These are phyloP conservation scores for Microcebus murinus DNA, from an alignment of 2,113 vertebrate species.

Conservation along the genomic window DNA sequence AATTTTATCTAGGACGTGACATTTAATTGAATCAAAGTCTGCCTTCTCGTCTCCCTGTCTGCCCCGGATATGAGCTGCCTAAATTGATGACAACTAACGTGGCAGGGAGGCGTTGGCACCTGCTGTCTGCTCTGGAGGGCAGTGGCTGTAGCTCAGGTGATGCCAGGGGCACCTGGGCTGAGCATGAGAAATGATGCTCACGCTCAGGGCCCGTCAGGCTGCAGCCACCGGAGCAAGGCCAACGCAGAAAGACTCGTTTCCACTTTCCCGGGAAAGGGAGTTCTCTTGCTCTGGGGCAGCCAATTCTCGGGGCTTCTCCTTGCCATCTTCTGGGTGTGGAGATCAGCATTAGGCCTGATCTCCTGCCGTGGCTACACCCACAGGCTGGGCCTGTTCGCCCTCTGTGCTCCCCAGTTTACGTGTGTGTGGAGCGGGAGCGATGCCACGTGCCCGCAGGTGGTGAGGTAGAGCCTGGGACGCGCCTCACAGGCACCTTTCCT, in stretches of 20 bases:
- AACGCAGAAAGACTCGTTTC: background rate
- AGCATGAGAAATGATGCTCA: background rate
- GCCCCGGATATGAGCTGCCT: background rate
- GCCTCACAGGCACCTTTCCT: background rate
- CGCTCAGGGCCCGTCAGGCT: background rate
- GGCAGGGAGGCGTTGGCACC: background rate
- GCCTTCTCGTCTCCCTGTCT: slow-evolving; percentile 27
- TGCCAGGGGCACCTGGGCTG: background rate
- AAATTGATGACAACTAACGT: slow-evolving; percentile 54
- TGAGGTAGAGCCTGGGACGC: background rate
- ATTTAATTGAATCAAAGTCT: slow-evolving; percentile 58
- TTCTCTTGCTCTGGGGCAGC: background rate
- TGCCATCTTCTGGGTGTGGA: accelerated
- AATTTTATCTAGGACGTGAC: slow-evolving; percentile 61
- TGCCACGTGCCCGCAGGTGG: accelerated
- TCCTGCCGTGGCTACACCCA: background rate
- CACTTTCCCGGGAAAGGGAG: no score
- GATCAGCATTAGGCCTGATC: background rate
- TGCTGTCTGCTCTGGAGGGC: slow-evolving; percentile 18
- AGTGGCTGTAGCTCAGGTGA: background rate
- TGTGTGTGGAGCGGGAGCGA: no score
- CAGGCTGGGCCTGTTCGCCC: accelerated
- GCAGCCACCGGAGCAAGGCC: background rate
- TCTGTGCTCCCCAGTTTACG: background rate
- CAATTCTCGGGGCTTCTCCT: background rate